Percentiles rank a stretch among this genome's conserved stretches.
phyloP scores from a whole-genome alignment of 1,140 invertebrate genomes.

The Papilio helenus region DNA sequence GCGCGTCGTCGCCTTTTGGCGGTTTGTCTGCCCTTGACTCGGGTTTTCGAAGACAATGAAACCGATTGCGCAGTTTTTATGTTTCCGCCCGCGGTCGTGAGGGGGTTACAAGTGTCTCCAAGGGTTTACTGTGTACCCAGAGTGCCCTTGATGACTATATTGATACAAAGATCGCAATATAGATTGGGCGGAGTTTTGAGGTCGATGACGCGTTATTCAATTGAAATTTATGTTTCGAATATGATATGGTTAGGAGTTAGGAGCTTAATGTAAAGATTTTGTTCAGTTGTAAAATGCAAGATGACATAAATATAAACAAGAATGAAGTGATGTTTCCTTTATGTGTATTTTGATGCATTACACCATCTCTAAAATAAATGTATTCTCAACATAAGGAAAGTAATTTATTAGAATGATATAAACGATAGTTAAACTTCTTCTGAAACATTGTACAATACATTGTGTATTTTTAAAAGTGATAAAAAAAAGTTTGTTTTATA shows the following conservation, averaged over 20 bases:
- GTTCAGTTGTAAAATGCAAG: not conserved
- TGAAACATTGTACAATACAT: not conserved
- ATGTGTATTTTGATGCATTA: too few relatives aligned
- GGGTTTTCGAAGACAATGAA: slow-evolving; percentile 39
- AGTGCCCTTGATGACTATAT: slow-evolving; percentile 25
- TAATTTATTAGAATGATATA: not conserved
- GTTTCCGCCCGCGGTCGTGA: slow-evolving; percentile 37
- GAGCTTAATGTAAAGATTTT: not conserved
- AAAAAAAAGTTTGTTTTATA: slow-evolving; percentile 22
- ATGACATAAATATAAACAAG: too few relatives aligned
- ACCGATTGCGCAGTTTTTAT: slow-evolving; percentile 40
- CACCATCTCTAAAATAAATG: too few relatives aligned
- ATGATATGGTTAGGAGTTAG: not conserved
- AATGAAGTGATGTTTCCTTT: too few relatives aligned
- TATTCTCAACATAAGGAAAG: not conserved
- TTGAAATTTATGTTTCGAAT: slow-evolving; percentile 7
- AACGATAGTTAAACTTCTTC: not conserved
- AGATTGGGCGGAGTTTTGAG: slow-evolving; percentile 3
- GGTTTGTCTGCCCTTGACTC: slow-evolving; percentile 37
- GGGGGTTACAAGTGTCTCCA: slow-evolving; percentile 34
- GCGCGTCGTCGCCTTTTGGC: slow-evolving; percentile 31
- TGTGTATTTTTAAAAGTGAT: not conserved
- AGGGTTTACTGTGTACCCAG: not conserved
- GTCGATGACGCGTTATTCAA: slow-evolving; percentile 1
- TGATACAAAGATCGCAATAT: slow-evolving; percentile 31